Conservation (phyloP, 2,888 invertebrate species). For the Volucella inflata region DNA sequence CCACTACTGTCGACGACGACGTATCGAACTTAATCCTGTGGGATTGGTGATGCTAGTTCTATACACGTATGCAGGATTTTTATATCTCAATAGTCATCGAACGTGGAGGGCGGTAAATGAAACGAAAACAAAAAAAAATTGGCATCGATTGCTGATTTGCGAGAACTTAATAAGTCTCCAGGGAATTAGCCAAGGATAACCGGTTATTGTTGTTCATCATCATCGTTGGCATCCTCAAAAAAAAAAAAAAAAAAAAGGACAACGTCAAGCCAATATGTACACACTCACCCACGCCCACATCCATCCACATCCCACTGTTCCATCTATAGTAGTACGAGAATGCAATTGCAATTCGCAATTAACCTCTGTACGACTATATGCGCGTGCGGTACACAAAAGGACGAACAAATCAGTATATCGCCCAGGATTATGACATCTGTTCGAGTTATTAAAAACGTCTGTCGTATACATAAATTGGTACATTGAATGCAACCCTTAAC, state of each 20-base stretch:
- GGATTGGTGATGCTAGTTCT: slow-evolving; percentile 63
- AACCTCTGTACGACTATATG: slow-evolving; percentile 48
- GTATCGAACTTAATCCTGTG: slow-evolving; percentile 69
- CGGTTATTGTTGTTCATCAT: slow-evolving; percentile 73
- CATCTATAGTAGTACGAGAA: background rate
- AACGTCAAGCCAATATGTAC: background rate
- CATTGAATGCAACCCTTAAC: slow-evolving; percentile 64
- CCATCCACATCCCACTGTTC: slow-evolving; percentile 16
- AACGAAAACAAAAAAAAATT: slow-evolving; percentile 14
- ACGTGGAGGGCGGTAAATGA: background rate
- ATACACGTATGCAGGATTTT: slow-evolving; percentile 54
- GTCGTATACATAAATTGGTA: slow-evolving; percentile 41
- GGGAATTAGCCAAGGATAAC: slow-evolving; percentile 74
- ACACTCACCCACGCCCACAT: background rate
- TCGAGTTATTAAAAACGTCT: slow-evolving; percentile 75
- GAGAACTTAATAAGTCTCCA: slow-evolving; percentile 72
- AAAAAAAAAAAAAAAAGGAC: too few species aligned
- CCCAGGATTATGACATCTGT: slow-evolving; percentile 75
- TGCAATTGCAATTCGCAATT: slow-evolving; percentile 62
- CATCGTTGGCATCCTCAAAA: slow-evolving; percentile 2
- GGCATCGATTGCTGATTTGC: slow-evolving; percentile 75
- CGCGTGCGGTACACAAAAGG: slow-evolving; percentile 9
- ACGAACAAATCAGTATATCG: slow-evolving; percentile 55
- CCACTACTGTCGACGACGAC: slow-evolving; percentile 20
- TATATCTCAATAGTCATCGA: slow-evolving; percentile 19